Conservation (phyloP, 2,113 vertebrate species). For the Brachypodius melanocephalos region DNA sequence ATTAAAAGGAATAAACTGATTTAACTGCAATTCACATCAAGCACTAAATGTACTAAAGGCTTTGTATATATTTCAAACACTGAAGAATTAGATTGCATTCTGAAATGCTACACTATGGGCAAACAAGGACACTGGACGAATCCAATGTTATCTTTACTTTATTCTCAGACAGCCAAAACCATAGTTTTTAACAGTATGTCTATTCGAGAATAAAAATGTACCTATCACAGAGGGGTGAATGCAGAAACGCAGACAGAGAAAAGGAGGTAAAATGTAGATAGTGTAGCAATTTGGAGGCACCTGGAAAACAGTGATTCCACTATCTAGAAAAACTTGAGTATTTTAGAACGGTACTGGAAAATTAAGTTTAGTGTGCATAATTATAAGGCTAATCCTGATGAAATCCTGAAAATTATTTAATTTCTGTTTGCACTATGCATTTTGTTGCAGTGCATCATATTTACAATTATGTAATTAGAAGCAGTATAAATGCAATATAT, state of each 20-base stretch:
- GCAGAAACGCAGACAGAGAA: neutral
- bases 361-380: neutral
- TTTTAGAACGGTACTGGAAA: neutral
- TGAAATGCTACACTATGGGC: neutral
- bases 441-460: neutral
- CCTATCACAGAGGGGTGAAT: neutral
- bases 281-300: neutral
- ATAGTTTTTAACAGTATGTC: neutral
- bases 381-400: neutral
- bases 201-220: neutral
- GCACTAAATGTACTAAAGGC: neutral
- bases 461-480: neutral
- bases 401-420: neutral
- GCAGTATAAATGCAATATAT: neutral
- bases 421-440: neutral
- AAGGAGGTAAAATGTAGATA: neutral
- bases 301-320: neutral
- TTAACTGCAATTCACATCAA: neutral
- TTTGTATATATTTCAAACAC: neutral
- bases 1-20: neutral
- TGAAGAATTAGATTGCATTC: neutral
- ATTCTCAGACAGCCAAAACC: neutral
- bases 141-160: neutral
- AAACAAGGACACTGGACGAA: neutral
- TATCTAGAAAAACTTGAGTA: rapidly evolving